A percentile compares a stretch with the other conserved stretches of the same genome.
Conservation (phyloP, 2,113 vertebrate species). For the Thinocorus orbignyianus region DNA sequence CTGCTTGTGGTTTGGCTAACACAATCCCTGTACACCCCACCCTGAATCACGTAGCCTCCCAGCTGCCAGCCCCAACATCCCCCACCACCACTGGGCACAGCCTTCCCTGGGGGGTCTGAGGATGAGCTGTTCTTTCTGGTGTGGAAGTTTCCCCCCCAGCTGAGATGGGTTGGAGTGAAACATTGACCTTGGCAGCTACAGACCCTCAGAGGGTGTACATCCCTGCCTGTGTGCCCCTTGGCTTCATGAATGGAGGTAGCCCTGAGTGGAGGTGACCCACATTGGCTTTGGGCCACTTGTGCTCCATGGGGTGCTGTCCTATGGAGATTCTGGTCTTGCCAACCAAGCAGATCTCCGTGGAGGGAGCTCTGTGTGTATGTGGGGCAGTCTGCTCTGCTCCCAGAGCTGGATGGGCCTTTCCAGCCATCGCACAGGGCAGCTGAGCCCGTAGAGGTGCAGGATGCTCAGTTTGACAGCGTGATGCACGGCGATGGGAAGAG, state of each 20-base stretch:
- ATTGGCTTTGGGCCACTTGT: neutral
- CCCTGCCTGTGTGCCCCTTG: neutral
- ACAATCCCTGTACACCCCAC: rapidly evolving
- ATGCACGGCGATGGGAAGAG: neutral
- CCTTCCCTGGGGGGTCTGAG: rapidly evolving
- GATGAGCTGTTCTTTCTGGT: neutral
- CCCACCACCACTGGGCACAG: neutral
- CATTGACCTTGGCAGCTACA: neutral
- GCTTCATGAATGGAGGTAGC: neutral
- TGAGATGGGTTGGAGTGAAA: neutral
- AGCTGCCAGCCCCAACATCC: neutral
- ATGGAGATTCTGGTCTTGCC: neutral
- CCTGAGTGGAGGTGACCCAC: neutral
- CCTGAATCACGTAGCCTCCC: rapidly evolving
- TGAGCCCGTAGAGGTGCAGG: neutral
- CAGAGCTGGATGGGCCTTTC: neutral
- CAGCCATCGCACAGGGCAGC: neutral
- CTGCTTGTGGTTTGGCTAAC: neutral
- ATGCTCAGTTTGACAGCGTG: neutral
- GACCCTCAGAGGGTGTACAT: rapidly evolving
- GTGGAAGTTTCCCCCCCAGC: neutral
- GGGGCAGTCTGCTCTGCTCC: neutral
- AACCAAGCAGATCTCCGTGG: rapidly evolving
- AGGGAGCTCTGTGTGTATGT: rapidly evolving
- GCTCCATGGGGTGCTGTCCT: rapidly evolving